A percentile compares a stretch with the other conserved stretches of the same genome.
Evolutionary conservation across 2,797 vertebrate species (phyloP).

Genomic region (Liasis olivaceus): DNA sequence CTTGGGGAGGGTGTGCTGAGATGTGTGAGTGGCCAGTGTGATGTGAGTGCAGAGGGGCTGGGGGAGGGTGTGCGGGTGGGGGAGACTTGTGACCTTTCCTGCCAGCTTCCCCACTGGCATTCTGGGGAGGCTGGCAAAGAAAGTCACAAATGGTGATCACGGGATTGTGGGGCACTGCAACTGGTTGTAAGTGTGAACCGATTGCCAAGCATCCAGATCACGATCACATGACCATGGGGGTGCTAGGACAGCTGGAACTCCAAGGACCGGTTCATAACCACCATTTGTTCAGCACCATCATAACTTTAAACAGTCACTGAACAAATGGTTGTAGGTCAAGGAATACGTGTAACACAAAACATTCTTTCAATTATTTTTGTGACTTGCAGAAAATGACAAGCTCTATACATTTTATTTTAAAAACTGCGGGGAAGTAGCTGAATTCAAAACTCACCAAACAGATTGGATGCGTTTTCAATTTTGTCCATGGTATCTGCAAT

Average conservation of each 20-base stretch:
- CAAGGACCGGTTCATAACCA: background rate
- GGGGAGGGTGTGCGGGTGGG: background rate
- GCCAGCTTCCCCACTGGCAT: background rate
- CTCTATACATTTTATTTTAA: background rate
- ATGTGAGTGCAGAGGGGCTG: background rate
- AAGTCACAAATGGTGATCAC: background rate
- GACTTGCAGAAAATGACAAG: slow-evolving; percentile 10
- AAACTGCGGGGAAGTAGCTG: slow-evolving; percentile 17
- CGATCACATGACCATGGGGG: background rate
- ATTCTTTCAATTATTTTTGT: slow-evolving; percentile 23
- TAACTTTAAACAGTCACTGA: background rate
- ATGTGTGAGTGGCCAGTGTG: background rate
- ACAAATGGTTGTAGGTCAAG: background rate
- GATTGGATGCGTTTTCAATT: slow-evolving; percentile 97
- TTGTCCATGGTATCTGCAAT: slow-evolving; percentile 98
- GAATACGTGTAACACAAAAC: background rate
- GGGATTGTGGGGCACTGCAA: too few relatives aligned
- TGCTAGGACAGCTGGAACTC: background rate
- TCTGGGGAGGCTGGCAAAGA: background rate
- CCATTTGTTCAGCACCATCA: background rate
- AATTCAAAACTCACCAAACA: slow-evolving; percentile 83
- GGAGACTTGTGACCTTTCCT: background rate
- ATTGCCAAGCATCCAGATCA: too few relatives aligned
- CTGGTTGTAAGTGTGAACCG: too few relatives aligned
- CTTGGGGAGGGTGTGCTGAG: background rate